Base-by-base conservation (phyloP, 2,888 invertebrate genomes). In the Drosophila pseudotakahashii region DNA sequence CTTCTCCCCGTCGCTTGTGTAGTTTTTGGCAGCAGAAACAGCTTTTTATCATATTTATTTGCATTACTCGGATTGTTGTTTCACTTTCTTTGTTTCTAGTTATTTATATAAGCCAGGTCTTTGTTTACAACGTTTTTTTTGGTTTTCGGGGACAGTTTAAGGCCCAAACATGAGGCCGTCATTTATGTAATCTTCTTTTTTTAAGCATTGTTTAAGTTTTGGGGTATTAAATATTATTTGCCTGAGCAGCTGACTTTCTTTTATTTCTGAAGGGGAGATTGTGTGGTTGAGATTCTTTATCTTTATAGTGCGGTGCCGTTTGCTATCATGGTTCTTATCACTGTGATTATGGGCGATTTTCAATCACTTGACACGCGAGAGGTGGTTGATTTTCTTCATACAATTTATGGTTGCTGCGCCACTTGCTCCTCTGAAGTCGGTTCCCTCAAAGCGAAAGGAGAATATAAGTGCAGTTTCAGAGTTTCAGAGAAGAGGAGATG, bases 31-130 rank as follows among this genome's bases (percentile, higher is more conserved):
- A 71, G 54, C 73, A 73, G 58, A 60, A 52, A 52, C 73, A 64
- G 71, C 71, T 71, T 71, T 71, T 71, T 62, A 72, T 71, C 71
- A 71, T 71, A 72, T 68, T 68, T 72, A 72, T 71, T 71, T 72
- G 73, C 71, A 47, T 69, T 68, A 45, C 50, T 69, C 60, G 60
- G 53, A 52, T 66, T 67, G 63, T 76, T 76, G 26, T 55, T 77
- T 73, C 64, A 60, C 53, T 69, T 69, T 42, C 30, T 30, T 67
- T 26, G 34, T 44, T 50, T 42, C 34, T 67, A 59, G 50, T 57
- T 70, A 69, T 69, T 71, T 61, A 72, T 72, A 71, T 54, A 72
- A 72, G 69, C 50, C 50, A 51, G 52, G 52, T 69, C 58, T 69
- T 58, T 69, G 69, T 69, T 66, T 67, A 66, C 67, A 66, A 19